Conservation (phyloP, 2,113 vertebrate genomes). For the Hemicordylus capensis region DNA sequence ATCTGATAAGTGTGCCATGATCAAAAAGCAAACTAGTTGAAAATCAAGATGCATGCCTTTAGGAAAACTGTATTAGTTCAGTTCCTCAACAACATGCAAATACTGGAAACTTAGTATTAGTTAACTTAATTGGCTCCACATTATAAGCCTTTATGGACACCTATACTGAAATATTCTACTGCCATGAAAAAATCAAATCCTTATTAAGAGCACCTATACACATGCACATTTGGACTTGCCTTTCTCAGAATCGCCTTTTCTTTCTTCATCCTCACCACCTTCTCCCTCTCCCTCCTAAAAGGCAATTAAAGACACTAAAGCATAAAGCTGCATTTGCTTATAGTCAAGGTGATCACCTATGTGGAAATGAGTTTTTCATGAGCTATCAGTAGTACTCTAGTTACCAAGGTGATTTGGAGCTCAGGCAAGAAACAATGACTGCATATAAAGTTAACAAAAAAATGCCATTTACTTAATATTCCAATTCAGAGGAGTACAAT, state of each 20-base stretch:
- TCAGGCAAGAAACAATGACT: neutral
- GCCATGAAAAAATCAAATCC: neutral
- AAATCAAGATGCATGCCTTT: neutral
- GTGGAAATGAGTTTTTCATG: rapidly evolving
- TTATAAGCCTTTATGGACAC: neutral
- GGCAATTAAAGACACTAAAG: slow-evolving; percentile 5
- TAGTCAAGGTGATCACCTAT: neutral
- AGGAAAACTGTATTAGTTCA: neutral
- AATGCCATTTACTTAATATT: neutral
- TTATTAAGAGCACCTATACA: neutral
- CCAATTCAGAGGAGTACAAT: neutral
- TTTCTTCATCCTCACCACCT: slow-evolving; percentile 75
- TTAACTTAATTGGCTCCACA: neutral
- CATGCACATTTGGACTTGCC: slow-evolving; percentile 54
- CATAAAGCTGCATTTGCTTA: neutral
- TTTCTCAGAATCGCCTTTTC: slow-evolving; percentile 71
- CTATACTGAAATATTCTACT: neutral
- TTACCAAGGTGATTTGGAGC: neutral
- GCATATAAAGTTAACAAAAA: neutral
- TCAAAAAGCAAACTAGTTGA: neutral
- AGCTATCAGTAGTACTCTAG: neutral
- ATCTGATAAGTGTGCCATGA: neutral
- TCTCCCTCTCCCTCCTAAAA: slow-evolving; percentile 47
- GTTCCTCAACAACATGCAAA: neutral
- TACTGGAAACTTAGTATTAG: neutral